Base-by-base conservation (phyloP, 2,888 invertebrate genomes). In the Salpingus planirostris region DNA sequence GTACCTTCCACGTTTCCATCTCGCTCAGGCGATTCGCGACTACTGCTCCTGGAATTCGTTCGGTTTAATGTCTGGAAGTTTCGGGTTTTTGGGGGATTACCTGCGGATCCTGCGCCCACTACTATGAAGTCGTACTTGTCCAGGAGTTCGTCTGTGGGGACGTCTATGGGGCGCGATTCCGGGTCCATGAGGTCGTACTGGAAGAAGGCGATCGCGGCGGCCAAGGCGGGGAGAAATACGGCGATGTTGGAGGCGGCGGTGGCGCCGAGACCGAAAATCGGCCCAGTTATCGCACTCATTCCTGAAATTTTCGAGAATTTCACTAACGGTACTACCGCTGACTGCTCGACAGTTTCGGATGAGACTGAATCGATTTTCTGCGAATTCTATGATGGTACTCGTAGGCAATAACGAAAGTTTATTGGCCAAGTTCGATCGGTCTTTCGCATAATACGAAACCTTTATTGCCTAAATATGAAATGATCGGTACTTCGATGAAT, bases 81-180 rank as follows among this genome's bases (percentile, higher is more conserved):
- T n/a, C n/a, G n/a, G n/a, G n/a, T n/a, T n/a, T n/a, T n/a, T n/a
- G n/a, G n/a, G n/a, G n/a, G 18, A 18, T 40, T 59, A 73, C 87
- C 88, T 58, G 89, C 89, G 1, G 90, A 90, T 7, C 91, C 90
- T 0, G 80, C 83, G 1, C 91, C 91, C 15, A 91, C 76, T 31
- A 88, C 69, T 47, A 91, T 85, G 54, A 90, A 91, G 62, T 91
- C 87, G 52, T 88, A 89, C 21, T 78, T 71, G 0, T 74, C 70
- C 13, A 76, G 62, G 27, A 89, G 62, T 15, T 73, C 66, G 11
- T 76, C 74, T 4, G 79, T 74, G 1, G 74, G 71, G 21, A 82
- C 69, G 47, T 86, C 77, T n/a, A 79, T 78, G 0, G 82, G 80
- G 31, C 80, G 70, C 0, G 83, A 81, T 59, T 89, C 89, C 0